Conservation (phyloP, 2,797 vertebrate species). For the Danio kyathit region DNA sequence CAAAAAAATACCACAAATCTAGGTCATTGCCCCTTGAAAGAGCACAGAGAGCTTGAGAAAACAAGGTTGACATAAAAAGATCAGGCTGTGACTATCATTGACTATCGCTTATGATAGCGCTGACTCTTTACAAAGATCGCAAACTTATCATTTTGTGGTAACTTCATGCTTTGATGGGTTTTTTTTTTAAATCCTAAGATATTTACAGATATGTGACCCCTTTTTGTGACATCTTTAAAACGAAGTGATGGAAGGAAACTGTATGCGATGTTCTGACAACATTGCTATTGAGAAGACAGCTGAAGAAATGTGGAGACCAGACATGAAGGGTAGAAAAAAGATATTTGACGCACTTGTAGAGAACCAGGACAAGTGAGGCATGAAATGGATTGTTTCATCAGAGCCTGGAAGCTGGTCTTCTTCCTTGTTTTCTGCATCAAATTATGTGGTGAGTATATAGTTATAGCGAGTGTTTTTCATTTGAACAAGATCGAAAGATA, state of each 20-base stretch:
- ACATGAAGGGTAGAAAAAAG: not conserved
- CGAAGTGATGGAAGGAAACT: conserved; percentile 1
- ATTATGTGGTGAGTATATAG: conserved; percentile 67
- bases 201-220: not conserved
- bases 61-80: conserved; percentile 23
- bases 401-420: conserved; percentile 58
- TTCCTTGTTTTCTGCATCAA: conserved; percentile 60
- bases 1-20: conserved; percentile 73
- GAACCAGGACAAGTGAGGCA: conserved; percentile 50
- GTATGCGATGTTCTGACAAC: not conserved
- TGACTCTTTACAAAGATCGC: not conserved
- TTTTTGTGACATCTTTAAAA: conserved; percentile 8
- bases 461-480: no score
- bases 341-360: conserved; percentile 13
- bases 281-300: not conserved
- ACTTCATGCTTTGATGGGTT: not conserved
- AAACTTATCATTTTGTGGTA: not conserved
- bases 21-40: conserved; percentile 75
- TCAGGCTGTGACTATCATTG: not conserved
- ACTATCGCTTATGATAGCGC: not conserved
- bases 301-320: not conserved
- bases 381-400: conserved; percentile 68
- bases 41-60: conserved; percentile 52
- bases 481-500: conserved; percentile 24
- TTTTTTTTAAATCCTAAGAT: not conserved